Conservation (phyloP, 2,888 invertebrate species). For the Machimus rusticus region DNA sequence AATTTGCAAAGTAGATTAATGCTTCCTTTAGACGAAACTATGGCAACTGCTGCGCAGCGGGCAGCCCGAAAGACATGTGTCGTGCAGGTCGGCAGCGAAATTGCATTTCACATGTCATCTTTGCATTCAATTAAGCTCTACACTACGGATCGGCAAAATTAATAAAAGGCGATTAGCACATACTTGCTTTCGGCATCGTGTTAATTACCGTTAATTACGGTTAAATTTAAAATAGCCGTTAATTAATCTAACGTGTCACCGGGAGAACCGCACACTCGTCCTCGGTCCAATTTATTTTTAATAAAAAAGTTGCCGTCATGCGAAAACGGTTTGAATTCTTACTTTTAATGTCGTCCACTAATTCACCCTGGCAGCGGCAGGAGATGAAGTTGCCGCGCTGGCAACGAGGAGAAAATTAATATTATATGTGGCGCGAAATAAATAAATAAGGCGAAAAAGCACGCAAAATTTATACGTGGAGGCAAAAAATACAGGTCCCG, state of each 20-base stretch:
- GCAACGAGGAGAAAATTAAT: slow-evolving; percentile 29
- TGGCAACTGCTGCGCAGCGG: background rate
- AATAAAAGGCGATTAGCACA: slow-evolving; percentile 32
- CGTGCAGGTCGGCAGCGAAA: background rate
- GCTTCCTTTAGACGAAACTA: background rate
- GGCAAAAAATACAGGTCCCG: background rate
- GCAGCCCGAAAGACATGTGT: background rate
- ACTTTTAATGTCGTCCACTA: slow-evolving; percentile 21
- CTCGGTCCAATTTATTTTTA: background rate
- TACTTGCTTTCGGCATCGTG: background rate
- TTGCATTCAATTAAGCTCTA: slow-evolving; percentile 12
- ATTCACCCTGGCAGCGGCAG: background rate
- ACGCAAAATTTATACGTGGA: background rate
- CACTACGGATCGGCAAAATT: background rate
- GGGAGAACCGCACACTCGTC: background rate
- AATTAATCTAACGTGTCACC: slow-evolving; percentile 33
- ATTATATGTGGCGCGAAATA: slow-evolving; percentile 5
- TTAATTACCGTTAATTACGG: slow-evolving; percentile 40
- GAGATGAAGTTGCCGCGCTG: background rate
- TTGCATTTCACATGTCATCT: slow-evolving; percentile 24
- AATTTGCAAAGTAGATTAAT: background rate
- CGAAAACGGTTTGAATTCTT: background rate
- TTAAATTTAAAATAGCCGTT: slow-evolving; percentile 32
- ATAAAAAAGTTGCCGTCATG: background rate
- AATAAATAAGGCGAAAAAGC: slow-evolving; percentile 3